Conservation (phyloP, 2,797 vertebrate species). For the Synanceia verrucosa region DNA sequence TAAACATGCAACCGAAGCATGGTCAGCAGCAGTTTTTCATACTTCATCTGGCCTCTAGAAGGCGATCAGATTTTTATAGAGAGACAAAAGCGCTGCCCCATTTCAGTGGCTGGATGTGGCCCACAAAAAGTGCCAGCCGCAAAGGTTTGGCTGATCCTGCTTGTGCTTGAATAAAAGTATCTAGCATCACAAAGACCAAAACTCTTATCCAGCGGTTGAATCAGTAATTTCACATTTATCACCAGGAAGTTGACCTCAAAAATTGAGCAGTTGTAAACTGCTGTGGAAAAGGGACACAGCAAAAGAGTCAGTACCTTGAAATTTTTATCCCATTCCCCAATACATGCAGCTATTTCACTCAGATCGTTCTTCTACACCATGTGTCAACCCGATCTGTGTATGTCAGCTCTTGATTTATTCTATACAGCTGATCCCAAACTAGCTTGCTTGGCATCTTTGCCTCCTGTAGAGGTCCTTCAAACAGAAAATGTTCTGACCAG, state of each 20-base stretch:
- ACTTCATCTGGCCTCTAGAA: conserved; percentile 43
- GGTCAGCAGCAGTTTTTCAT: conserved; percentile 23
- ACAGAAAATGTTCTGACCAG: neutral
- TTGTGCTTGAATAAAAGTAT: neutral
- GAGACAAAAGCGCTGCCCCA: neutral
- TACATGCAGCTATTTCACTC: neutral
- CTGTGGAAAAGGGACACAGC: neutral
- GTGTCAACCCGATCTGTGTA: neutral
- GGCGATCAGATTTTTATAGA: conserved; percentile 3
- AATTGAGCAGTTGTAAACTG: neutral
- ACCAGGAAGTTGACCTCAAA: neutral
- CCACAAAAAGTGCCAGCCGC: neutral
- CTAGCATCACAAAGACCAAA: neutral
- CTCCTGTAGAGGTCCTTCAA: neutral
- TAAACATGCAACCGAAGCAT: neutral
- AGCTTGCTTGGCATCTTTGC: neutral
- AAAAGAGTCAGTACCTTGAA: neutral
- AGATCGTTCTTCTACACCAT: neutral
- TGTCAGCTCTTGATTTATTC: neutral
- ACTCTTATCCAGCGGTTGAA: neutral
- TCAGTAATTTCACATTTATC: neutral
- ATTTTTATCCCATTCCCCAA: neutral
- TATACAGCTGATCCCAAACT: neutral
- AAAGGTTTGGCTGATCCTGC: neutral
- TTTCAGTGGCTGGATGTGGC: conserved; percentile 5